Conservation (phyloP, 2,113 vertebrate genomes). For the Calyptomena viridis region DNA sequence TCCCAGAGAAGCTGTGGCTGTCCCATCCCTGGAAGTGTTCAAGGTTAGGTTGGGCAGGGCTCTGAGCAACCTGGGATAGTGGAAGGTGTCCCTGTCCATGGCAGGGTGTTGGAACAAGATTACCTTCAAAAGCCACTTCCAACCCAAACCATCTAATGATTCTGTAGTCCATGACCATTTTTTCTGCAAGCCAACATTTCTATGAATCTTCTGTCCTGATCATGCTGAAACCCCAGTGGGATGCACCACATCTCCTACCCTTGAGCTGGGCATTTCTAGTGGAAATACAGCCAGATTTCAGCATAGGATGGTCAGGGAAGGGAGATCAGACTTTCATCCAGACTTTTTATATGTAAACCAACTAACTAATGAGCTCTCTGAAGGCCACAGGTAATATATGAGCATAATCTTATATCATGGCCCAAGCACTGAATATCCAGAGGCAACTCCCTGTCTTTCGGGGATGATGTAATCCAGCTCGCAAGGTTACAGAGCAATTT, state of each 20-base stretch:
- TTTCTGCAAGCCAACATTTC: neutral
- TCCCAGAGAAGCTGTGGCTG: neutral
- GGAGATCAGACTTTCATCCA: neutral
- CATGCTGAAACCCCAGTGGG: rapidly evolving
- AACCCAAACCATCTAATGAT: neutral
- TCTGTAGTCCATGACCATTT: neutral
- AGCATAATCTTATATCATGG: neutral
- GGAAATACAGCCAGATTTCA: neutral
- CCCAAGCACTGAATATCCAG: neutral
- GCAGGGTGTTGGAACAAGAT: neutral
- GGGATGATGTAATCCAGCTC: neutral
- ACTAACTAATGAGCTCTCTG: slow-evolving; percentile 47
- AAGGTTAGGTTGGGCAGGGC: rapidly evolving
- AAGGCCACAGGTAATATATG: slow-evolving; percentile 30
- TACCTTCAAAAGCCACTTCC: neutral
- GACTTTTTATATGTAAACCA: slow-evolving; percentile 4
- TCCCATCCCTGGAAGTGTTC: neutral
- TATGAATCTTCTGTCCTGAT: neutral
- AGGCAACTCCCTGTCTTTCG: neutral
- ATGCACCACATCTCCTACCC: neutral
- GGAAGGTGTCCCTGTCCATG: neutral
- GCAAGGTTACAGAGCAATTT: slow-evolving; percentile 12
- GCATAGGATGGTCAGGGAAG: neutral
- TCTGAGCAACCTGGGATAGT: neutral
- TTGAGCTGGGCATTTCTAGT: neutral